Evolutionary conservation across 2,113 vertebrate species (phyloP).

Genomic region (Thamnophis sirtalis): DNA sequence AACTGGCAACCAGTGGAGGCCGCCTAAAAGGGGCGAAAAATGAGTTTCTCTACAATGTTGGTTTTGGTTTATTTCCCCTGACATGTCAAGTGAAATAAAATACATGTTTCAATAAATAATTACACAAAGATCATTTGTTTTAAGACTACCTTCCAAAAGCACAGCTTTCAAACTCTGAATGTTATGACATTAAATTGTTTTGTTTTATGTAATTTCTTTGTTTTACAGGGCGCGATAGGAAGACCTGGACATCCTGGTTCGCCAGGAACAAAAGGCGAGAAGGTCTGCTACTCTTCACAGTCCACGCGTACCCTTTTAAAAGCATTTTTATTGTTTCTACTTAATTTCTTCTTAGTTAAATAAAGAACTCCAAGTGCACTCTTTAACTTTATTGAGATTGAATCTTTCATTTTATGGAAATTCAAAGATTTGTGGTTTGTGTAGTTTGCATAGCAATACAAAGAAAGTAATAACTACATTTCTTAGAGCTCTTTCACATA

Average conservation of each 20-base stretch:
- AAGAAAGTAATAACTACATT: background rate
- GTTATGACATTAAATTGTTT: background rate
- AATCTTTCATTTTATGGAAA: background rate
- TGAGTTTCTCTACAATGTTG: background rate
- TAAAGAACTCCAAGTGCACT: background rate
- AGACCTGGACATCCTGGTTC: slow-evolving; percentile 78
- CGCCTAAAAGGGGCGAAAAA: too few species aligned
- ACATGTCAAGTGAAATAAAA: slow-evolving; percentile 24
- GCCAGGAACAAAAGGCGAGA: slow-evolving; percentile 72
- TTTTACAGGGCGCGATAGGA: slow-evolving; percentile 83
- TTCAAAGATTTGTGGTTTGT: background rate
- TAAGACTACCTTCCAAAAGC: slow-evolving; percentile 52
- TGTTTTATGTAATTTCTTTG: slow-evolving; percentile 9
- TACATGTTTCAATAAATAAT: background rate
- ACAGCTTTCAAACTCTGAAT: slow-evolving; percentile 35
- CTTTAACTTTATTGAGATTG: background rate
- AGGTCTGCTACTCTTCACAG: slow-evolving; percentile 62
- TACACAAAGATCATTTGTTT: slow-evolving; percentile 33
- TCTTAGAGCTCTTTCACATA: background rate
- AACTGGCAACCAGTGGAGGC: too few species aligned
- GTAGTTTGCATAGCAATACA: background rate
- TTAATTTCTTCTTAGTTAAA: background rate
- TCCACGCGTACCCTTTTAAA: background rate
- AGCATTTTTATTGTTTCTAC: background rate
- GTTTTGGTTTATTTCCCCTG: background rate